Evolutionary conservation across 1,140 invertebrate genomes (phyloP).

Genomic region (Cotesia glomerata): DNA sequence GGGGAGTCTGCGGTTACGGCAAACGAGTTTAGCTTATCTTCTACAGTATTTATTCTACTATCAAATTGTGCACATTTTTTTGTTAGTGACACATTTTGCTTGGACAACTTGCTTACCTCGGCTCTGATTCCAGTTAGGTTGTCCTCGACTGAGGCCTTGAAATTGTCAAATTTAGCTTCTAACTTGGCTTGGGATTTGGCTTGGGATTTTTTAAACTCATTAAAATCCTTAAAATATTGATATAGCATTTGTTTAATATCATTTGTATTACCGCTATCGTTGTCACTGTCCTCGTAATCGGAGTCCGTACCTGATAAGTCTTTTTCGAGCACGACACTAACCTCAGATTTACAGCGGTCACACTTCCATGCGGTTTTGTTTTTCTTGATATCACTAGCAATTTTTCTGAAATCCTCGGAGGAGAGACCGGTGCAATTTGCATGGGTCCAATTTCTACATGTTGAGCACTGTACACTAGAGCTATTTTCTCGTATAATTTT

Average conservation of each 20-base stretch:
- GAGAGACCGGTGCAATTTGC: background rate
- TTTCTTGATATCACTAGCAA: background rate
- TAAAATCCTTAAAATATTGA: background rate
- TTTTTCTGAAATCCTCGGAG: background rate
- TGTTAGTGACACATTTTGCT: background rate
- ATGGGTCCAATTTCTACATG: background rate
- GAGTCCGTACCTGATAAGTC: background rate
- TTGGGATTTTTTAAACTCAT: too few relatives aligned
- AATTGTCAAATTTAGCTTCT: too few relatives aligned
- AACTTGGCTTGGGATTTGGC: too few relatives aligned
- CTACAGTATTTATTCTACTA: background rate
- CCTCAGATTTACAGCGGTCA: background rate
- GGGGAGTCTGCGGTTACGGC: background rate
- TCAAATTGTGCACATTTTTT: background rate
- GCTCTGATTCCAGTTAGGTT: too few relatives aligned
- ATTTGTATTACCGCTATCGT: background rate
- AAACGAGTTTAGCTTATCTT: background rate
- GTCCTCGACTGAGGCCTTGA: too few relatives aligned
- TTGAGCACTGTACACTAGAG: background rate
- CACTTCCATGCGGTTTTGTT: background rate
- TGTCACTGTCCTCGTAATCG: background rate
- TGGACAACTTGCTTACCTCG: too few relatives aligned
- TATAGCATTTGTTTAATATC: background rate
- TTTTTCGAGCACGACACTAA: background rate
- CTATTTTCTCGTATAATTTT: background rate